Percentiles rank a stretch among this genome's conserved stretches.
Evolutionary conservation across 2,888 invertebrate species (phyloP).

Genomic region (Rutpela maculata): DNA sequence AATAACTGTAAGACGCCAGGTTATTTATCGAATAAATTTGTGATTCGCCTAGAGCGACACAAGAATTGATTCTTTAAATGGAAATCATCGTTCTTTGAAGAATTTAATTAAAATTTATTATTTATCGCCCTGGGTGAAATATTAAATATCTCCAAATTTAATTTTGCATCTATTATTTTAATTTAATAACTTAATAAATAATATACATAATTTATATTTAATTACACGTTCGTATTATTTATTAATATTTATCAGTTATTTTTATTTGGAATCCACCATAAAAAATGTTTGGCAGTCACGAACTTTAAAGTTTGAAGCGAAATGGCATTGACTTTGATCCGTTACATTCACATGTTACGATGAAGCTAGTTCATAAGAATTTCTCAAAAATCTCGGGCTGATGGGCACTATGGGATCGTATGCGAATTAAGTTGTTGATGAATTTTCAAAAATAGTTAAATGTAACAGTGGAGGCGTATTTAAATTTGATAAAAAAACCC

Average conservation of each 20-base stretch:
- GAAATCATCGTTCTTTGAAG: conserved; percentile 44
- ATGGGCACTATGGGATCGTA: too few relatives aligned
- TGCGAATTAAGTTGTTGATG: too few relatives aligned
- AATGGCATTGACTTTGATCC: not conserved
- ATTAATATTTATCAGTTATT: not conserved
- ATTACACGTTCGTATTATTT: not conserved
- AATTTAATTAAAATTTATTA: conserved; percentile 48
- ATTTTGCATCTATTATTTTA: conserved; percentile 43
- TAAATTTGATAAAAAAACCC: too few relatives aligned
- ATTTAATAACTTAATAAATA: conserved; percentile 32
- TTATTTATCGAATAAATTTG: conserved; percentile 39
- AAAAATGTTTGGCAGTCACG: not conserved
- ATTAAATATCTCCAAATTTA: conserved; percentile 43
- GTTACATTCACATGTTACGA: not conserved
- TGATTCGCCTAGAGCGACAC: conserved; percentile 38
- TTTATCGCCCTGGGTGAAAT: conserved; percentile 45
- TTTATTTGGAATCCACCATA: not conserved
- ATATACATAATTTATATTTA: conserved; percentile 8
- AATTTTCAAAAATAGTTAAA: too few relatives aligned
- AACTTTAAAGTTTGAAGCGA: not conserved
- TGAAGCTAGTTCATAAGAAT: too few relatives aligned
- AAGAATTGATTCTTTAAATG: conserved; percentile 49
- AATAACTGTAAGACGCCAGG: conserved; percentile 14
- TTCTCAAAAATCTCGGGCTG: too few relatives aligned
- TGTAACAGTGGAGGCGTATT: too few relatives aligned